A percentile compares a stretch with the other conserved stretches of the same genome.
These are phyloP conservation scores for Ctenopoma multispine DNA, from an alignment of 2,797 vertebrate species.

Conservation along the genomic window DNA sequence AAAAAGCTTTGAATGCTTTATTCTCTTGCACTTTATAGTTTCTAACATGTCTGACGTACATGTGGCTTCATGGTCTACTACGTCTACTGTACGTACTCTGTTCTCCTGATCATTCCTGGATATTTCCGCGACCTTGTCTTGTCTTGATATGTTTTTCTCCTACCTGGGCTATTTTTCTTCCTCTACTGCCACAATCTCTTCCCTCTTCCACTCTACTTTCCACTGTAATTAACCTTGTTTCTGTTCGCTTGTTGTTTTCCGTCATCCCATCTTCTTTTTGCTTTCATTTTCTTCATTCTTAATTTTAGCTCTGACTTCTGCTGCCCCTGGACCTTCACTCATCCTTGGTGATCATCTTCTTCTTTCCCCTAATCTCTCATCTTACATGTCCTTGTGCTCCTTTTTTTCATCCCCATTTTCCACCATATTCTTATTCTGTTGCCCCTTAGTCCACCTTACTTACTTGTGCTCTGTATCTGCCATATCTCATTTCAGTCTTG, in stretches of 20 bases:
- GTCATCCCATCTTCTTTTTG: neutral
- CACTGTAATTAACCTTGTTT: slow-evolving; percentile 13
- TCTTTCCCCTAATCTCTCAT: slow-evolving; percentile 36
- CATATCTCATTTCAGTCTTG: slow-evolving; percentile 36
- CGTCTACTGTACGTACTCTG: neutral
- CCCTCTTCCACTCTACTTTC: slow-evolving; percentile 19
- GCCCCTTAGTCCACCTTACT: slow-evolving; percentile 32
- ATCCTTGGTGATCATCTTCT: slow-evolving; percentile 30
- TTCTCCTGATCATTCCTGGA: slow-evolving; percentile 5
- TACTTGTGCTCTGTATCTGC: slow-evolving; percentile 13
- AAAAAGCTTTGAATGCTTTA: neutral
- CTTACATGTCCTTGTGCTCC: slow-evolving; percentile 13
- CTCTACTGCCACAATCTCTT: neutral
- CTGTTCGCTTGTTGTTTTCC: neutral
- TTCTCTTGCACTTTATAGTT: neutral
- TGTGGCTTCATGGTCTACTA: neutral
- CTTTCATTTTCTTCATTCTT: slow-evolving; percentile 7
- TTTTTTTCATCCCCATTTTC: neutral
- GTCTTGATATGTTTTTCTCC: neutral
- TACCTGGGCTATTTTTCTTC: neutral
- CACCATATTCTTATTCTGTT: slow-evolving; percentile 12
- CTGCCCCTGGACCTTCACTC: slow-evolving; percentile 21
- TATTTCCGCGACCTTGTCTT: slow-evolving; percentile 6
- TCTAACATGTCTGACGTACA: neutral
- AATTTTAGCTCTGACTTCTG: slow-evolving; percentile 6